Conservation (phyloP, 2,113 vertebrate genomes). For the Brachirus orientalis region DNA sequence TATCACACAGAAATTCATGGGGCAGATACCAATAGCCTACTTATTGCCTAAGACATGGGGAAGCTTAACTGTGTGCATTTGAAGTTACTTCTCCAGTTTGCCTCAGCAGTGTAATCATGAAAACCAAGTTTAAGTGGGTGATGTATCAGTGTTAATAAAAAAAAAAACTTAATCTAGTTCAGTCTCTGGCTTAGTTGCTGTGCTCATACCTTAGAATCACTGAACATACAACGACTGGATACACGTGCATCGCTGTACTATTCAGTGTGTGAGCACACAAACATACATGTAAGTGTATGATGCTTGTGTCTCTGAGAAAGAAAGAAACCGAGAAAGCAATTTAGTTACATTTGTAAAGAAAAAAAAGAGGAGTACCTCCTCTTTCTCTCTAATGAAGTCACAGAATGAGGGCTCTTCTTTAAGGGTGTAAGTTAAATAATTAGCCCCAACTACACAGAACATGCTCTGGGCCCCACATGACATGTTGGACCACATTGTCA, state of each 20-base stretch:
- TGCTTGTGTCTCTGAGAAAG: too few relatives aligned
- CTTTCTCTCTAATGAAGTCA: constrained; percentile 42
- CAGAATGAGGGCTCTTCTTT: constrained; percentile 27
- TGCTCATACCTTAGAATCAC: not conserved
- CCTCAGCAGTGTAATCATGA: constrained; percentile 13
- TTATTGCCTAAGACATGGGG: constrained; percentile 14
- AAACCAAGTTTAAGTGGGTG: constrained; percentile 1
- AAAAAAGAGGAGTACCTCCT: constrained; percentile 10
- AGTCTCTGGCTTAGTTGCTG: not conserved
- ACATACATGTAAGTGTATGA: too few relatives aligned
- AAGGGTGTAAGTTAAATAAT: constrained; percentile 50
- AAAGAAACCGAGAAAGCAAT: too few relatives aligned
- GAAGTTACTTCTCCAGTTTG: constrained; percentile 16
- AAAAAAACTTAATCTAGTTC: not conserved
- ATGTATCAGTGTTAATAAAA: not conserved
- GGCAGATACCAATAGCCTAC: constrained; percentile 45
- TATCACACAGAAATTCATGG: constrained; percentile 48
- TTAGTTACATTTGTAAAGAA: constrained; percentile 4
- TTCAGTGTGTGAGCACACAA: too few relatives aligned
- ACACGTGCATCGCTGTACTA: not conserved
- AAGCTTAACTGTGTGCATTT: constrained; percentile 10
- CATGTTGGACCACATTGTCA: not conserved
- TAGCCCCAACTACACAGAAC: not conserved
- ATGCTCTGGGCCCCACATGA: not conserved
- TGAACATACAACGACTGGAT: not conserved